phyloP scores from a whole-genome alignment of 2,797 vertebrate species.

The Octomys mimax region DNA sequence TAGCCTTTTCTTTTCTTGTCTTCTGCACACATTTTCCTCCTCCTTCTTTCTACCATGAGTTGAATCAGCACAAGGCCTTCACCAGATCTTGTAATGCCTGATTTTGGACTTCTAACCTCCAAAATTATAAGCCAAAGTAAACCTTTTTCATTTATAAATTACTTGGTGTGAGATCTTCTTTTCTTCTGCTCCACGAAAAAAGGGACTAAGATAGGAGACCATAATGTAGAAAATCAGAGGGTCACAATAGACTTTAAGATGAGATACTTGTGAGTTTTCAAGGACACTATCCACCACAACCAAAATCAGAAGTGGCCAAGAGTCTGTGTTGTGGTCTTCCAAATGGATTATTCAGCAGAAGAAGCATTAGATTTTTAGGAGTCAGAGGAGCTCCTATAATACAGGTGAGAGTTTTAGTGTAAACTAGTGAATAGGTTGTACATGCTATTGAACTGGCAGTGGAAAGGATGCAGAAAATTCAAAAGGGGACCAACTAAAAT shows the following conservation, averaged over 20 bases:
- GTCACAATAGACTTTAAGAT: background rate
- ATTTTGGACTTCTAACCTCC: background rate
- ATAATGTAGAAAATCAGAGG: background rate
- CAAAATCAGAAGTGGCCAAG: background rate
- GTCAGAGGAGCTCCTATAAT: slow-evolving; percentile 19
- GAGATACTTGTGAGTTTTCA: background rate
- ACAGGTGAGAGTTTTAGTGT: background rate
- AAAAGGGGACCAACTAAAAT: slow-evolving; percentile 14
- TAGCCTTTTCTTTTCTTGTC: background rate
- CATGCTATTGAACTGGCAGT: background rate
- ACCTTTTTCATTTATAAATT: background rate
- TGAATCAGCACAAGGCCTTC: background rate
- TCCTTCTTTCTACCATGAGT: background rate
- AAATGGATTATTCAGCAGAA: background rate
- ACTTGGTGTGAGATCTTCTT: background rate
- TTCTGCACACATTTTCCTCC: background rate
- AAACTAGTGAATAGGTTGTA: background rate
- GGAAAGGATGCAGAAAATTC: slow-evolving; percentile 25
- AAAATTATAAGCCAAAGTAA: background rate
- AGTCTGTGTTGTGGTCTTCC: background rate
- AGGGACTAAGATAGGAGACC: background rate
- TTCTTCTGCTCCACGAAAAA: background rate
- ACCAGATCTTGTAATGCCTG: background rate
- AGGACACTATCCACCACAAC: background rate
- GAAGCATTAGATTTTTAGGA: background rate